phyloP scores from a whole-genome alignment of 2,888 invertebrate genomes.

The Calliopum simillimum region DNA sequence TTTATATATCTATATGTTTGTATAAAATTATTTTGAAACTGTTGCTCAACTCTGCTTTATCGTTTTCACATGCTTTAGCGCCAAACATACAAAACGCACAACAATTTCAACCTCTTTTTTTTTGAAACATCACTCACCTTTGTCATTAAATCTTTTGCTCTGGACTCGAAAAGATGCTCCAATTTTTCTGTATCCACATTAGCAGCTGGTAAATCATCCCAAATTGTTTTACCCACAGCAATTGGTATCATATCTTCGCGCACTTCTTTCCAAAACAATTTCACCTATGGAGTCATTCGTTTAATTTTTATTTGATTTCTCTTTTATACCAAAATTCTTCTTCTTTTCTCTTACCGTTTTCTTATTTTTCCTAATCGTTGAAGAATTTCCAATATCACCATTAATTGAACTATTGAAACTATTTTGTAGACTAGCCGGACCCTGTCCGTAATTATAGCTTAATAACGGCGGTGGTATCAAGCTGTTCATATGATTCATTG shows the following conservation, averaged over 20 bases:
- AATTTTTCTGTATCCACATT: slow-evolving; percentile 91
- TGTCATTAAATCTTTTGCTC: slow-evolving; percentile 93
- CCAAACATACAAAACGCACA: neutral
- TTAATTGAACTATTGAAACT: slow-evolving; percentile 63
- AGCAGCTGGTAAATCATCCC: slow-evolving; percentile 90
- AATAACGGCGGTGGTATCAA: slow-evolving; percentile 70
- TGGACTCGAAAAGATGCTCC: slow-evolving; percentile 96
- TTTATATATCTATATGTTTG: too few relatives aligned
- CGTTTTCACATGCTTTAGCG: neutral
- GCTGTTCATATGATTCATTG: slow-evolving; percentile 66
- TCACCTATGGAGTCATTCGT: too few relatives aligned
- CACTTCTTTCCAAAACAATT: slow-evolving; percentile 97
- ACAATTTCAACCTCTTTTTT: neutral
- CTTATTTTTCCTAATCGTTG: slow-evolving; percentile 83
- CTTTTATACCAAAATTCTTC: too few relatives aligned
- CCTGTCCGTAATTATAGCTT: slow-evolving; percentile 63
- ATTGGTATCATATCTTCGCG: slow-evolving; percentile 74
- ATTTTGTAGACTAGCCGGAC: slow-evolving; percentile 58
- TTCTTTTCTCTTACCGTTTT: slow-evolving; percentile 90
- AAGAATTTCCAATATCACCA: slow-evolving; percentile 59
- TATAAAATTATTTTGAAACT: too few relatives aligned
- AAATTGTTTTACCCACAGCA: slow-evolving; percentile 80
- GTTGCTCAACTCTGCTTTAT: too few relatives aligned
- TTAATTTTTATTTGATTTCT: too few relatives aligned
- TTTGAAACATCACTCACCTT: slow-evolving; percentile 76